These are phyloP conservation scores for Hestina assimilis DNA, from an alignment of 1,140 invertebrate species.

Conservation along the genomic window DNA sequence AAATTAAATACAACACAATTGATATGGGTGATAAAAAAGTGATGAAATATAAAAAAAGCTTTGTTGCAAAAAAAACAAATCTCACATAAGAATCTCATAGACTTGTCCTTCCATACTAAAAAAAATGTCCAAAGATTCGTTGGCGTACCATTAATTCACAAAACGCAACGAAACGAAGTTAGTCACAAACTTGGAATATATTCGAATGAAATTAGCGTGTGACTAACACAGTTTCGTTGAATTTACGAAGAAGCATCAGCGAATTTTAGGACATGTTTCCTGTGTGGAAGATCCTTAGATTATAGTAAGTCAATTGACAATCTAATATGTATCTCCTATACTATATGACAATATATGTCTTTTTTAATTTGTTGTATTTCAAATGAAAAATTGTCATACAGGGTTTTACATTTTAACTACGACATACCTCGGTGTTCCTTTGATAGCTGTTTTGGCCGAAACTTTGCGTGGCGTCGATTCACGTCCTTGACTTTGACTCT, in stretches of 20 bases:
- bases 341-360: neutral
- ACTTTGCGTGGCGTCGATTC: conserved; percentile 73
- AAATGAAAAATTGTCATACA: conserved; percentile 26
- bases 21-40: neutral
- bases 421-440: conserved; percentile 69
- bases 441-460: conserved; percentile 67
- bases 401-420: conserved; percentile 36
- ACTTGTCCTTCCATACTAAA: no score
- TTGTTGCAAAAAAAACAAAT: neutral
- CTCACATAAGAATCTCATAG: no score
- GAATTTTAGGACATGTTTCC: no score
- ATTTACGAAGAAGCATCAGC: no score
- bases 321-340: neutral
- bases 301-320: no score
- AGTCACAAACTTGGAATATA: no score
- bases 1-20: neutral
- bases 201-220: neutral
- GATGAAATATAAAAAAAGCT: neutral
- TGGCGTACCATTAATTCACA: no score
- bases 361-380: neutral
- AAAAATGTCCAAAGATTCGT: no score
- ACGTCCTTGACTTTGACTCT: conserved; percentile 63
- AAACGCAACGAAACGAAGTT: no score
- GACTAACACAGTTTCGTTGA: no score
- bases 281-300: no score